Conservation (phyloP, 2,797 vertebrate species). For the Rhinophrynus dorsalis region DNA sequence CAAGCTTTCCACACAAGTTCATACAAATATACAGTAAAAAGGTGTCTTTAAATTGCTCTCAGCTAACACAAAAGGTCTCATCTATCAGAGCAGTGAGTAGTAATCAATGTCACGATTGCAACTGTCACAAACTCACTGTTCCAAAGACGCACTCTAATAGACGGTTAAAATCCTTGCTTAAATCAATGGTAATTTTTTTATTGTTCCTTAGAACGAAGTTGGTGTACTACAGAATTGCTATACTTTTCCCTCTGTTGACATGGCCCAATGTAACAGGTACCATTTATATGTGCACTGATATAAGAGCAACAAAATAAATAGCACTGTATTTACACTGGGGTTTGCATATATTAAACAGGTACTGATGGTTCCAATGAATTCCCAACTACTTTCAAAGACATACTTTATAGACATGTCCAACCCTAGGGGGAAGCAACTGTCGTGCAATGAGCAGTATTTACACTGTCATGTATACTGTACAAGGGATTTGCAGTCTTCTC, state of each 20-base stretch:
- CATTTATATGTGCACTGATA: too few species aligned
- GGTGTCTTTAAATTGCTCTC: slow-evolving; percentile 4
- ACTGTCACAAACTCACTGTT: not conserved
- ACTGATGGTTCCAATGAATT: not conserved
- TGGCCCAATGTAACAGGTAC: too few species aligned
- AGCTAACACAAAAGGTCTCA: slow-evolving; percentile 16
- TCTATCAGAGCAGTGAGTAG: not conserved
- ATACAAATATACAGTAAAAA: slow-evolving; percentile 36
- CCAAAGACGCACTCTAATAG: too few species aligned
- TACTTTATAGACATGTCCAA: slow-evolving; percentile 15
- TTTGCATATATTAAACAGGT: too few species aligned
- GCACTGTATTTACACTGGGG: not conserved
- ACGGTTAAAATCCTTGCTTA: too few species aligned
- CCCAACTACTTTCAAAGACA: slow-evolving; percentile 22
- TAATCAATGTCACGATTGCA: not conserved
- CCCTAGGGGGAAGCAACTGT: slow-evolving; percentile 3
- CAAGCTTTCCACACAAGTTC: slow-evolving; percentile 34
- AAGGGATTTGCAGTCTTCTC: not conserved
- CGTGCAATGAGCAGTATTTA: slow-evolving; percentile 5
- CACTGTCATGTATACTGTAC: slow-evolving; percentile 1
- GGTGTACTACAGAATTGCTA: too few species aligned
- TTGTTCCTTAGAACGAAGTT: too few species aligned
- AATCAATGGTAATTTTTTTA: too few species aligned
- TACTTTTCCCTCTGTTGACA: too few species aligned
- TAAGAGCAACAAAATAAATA: too few species aligned